These are phyloP conservation scores for Chloroclysta siterata DNA, from an alignment of 2,888 invertebrate genomes.

Conservation along the genomic window DNA sequence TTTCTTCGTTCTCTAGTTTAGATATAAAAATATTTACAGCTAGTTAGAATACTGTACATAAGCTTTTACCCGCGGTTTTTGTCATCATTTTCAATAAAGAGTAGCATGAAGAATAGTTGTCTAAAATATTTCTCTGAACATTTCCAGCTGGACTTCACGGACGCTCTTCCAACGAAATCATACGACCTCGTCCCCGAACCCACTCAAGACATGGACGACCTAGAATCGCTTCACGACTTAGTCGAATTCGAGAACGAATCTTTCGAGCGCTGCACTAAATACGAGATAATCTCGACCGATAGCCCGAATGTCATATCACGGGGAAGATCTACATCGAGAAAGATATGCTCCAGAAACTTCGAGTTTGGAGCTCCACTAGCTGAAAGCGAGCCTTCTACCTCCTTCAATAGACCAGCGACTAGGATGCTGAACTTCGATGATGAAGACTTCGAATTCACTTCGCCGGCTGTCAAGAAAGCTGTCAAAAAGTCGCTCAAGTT, in stretches of 20 bases:
- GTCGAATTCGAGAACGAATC: constrained; percentile 74
- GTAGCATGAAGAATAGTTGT: no score
- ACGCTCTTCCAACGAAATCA: constrained; percentile 56
- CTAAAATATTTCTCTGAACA: background rate
- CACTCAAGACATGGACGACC: constrained; percentile 59
- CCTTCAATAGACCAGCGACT: constrained; percentile 71
- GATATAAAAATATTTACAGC: no score
- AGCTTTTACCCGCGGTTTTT: no score
- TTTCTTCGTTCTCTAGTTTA: no score
- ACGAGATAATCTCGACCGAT: constrained; percentile 80
- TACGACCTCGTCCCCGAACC: constrained; percentile 48
- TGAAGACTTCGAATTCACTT: constrained; percentile 73
- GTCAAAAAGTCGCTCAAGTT: constrained; percentile 76
- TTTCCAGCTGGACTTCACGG: constrained; percentile 70
- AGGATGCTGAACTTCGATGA: constrained; percentile 77
- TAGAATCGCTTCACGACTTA: constrained; percentile 72
- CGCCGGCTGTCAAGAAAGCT: constrained; percentile 65
- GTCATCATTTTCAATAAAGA: no score
- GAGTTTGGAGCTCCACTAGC: constrained; percentile 76
- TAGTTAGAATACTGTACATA: no score
- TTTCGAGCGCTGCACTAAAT: constrained; percentile 76
- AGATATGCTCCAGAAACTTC: constrained; percentile 68
- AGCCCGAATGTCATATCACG: constrained; percentile 77
- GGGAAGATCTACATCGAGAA: constrained; percentile 63
- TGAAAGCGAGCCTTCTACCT: constrained; percentile 72